Conservation (phyloP, 1,140 invertebrate species). For the Hyphantria cunea region DNA sequence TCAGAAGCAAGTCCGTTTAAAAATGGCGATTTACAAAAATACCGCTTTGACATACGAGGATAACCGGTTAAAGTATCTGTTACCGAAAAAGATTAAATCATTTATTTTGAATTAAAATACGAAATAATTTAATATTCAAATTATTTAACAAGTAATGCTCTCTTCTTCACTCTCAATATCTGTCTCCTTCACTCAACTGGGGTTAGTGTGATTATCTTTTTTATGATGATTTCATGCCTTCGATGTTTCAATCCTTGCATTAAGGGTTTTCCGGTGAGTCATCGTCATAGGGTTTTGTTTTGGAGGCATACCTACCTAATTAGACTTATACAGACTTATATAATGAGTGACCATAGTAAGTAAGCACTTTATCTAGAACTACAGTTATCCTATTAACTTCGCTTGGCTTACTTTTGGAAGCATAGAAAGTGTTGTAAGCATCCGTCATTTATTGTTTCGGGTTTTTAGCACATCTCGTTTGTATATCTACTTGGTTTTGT, state of each 20-base stretch:
- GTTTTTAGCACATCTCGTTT: too few relatives aligned
- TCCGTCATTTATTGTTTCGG: too few relatives aligned
- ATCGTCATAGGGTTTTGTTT: neutral
- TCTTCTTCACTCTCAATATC: too few relatives aligned
- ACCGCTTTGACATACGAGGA: constrained; percentile 28
- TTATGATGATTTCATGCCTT: neutral
- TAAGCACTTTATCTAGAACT: neutral
- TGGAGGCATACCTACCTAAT: neutral
- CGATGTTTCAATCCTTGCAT: neutral
- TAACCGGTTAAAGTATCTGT: constrained; percentile 27
- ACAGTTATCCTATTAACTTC: neutral
- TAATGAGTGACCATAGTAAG: neutral
- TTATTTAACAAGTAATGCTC: too few relatives aligned
- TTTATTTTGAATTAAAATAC: too few relatives aligned
- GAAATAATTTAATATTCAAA: too few relatives aligned
- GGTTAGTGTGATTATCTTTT: neutral
- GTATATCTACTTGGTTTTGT: too few relatives aligned
- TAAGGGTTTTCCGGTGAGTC: neutral
- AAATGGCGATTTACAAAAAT: constrained; percentile 14
- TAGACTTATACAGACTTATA: neutral
- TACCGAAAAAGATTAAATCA: too few relatives aligned
- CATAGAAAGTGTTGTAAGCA: neutral
- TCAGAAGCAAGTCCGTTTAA: neutral
- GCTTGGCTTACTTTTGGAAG: neutral
- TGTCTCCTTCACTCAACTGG: too few relatives aligned